Percentiles rank a stretch among this genome's conserved stretches.
Evolutionary conservation across 2,888 invertebrate species (phyloP).

Genomic region (Podabrus alpinus): DNA sequence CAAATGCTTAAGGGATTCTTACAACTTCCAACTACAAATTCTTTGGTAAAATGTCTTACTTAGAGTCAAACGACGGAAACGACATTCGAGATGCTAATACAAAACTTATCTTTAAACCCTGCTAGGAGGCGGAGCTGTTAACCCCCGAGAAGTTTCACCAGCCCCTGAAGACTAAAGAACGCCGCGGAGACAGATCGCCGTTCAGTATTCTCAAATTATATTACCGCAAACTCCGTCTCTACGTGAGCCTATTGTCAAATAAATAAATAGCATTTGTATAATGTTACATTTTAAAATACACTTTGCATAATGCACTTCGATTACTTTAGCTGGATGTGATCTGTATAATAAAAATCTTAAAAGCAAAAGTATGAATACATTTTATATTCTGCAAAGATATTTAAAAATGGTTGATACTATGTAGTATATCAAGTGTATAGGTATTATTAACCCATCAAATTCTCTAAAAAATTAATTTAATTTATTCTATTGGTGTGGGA

Average conservation of each 20-base stretch:
- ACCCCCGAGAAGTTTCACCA: constrained; percentile 29
- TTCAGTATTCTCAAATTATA: constrained; percentile 56
- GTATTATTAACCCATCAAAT: not conserved
- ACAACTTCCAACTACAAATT: not conserved
- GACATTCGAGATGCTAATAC: constrained; percentile 49
- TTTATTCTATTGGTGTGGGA: not conserved
- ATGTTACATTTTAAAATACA: constrained; percentile 57
- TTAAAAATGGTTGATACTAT: not conserved
- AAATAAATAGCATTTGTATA: constrained; percentile 58
- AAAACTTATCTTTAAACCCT: constrained; percentile 39
- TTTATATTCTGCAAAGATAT: not conserved
- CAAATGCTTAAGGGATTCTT: not conserved
- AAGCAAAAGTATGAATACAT: not conserved
- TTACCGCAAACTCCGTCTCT: constrained; percentile 53
- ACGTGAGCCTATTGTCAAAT: constrained; percentile 59
- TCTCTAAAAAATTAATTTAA: not conserved
- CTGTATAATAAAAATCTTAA: constrained; percentile 43
- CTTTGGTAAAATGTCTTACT: not conserved
- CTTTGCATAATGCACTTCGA: constrained; percentile 54
- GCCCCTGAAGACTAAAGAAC: constrained; percentile 30
- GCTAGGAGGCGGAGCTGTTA: constrained; percentile 29
- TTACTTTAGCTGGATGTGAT: constrained; percentile 44
- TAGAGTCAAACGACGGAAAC: constrained; percentile 27
- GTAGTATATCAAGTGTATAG: not conserved
- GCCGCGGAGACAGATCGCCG: constrained; percentile 53